These are phyloP conservation scores for Heteronetta atricapilla DNA, from an alignment of 2,113 vertebrate genomes.

Conservation along the genomic window DNA sequence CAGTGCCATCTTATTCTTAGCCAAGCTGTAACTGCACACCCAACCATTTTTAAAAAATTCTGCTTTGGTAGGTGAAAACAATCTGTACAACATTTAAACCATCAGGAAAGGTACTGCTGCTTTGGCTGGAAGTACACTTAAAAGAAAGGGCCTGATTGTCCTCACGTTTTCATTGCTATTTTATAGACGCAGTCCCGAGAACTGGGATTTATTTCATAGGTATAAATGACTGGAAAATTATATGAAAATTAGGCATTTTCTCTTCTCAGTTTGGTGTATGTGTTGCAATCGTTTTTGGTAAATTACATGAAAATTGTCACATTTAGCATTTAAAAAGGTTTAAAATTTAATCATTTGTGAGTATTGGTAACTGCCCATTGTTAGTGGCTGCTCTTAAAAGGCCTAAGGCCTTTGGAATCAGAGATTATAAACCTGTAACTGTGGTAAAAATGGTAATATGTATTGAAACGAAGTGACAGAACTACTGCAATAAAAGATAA, in stretches of 20 bases:
- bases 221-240: background rate
- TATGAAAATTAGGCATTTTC: background rate
- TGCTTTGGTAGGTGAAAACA: no score
- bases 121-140: background rate
- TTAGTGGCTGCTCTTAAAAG: background rate
- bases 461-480: background rate
- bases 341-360: background rate
- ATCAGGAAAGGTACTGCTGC: background rate
- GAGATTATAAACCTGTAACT: background rate
- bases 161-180: background rate
- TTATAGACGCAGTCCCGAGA: background rate
- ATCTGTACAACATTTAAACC: background rate
- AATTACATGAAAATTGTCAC: background rate
- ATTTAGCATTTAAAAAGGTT: background rate
- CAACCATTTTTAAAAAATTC: background rate
- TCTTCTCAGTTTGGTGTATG: background rate
- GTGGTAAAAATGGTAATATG: background rate
- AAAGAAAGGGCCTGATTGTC: background rate
- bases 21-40: background rate
- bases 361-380: accelerated
- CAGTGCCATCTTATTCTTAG: background rate
- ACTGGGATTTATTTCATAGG: conserved; percentile 14
- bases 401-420: background rate
- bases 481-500: background rate
- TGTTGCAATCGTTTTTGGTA: background rate